Percentiles rank a stretch among this genome's conserved stretches.
These are phyloP conservation scores for Microtus pennsylvanicus DNA, from an alignment of 2,113 vertebrate species.

Conservation along the genomic window DNA sequence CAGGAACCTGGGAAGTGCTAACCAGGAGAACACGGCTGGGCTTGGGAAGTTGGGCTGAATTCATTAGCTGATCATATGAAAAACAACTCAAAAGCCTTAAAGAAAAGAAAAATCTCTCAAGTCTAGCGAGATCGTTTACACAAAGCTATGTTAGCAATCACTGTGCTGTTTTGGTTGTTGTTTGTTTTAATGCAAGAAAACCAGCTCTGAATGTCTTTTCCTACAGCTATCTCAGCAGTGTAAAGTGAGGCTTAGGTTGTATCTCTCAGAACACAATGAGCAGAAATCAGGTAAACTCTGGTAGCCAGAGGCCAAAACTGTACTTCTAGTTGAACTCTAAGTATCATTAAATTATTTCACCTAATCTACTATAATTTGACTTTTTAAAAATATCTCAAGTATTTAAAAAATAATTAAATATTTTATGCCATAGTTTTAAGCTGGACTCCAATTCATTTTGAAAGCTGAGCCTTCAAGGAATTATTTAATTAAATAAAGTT, in stretches of 20 bases:
- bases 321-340: slow-evolving; percentile 19
- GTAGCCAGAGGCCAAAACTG: slow-evolving; percentile 61
- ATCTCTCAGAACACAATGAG: background rate
- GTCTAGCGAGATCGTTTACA: slow-evolving; percentile 67
- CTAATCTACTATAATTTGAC: slow-evolving; percentile 9
- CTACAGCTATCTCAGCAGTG: slow-evolving; percentile 10
- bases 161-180: background rate
- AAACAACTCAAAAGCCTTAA: slow-evolving; percentile 74
- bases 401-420: slow-evolving; percentile 14
- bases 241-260: background rate
- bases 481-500: background rate
- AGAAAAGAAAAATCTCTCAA: slow-evolving; percentile 72
- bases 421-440: background rate
- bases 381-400: background rate
- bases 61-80: slow-evolving; percentile 84
- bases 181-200: slow-evolving; percentile 60
- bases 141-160: slow-evolving; percentile 66
- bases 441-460: background rate
- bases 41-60: slow-evolving; percentile 81
- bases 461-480: background rate
- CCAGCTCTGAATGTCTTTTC: slow-evolving; percentile 65
- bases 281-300: slow-evolving; percentile 50
- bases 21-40: slow-evolving; percentile 80
- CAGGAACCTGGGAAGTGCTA: slow-evolving; percentile 90
- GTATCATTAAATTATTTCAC: background rate